Evolutionary conservation across 2,888 invertebrate species (phyloP).

Genomic region (Catocala fraxini): DNA sequence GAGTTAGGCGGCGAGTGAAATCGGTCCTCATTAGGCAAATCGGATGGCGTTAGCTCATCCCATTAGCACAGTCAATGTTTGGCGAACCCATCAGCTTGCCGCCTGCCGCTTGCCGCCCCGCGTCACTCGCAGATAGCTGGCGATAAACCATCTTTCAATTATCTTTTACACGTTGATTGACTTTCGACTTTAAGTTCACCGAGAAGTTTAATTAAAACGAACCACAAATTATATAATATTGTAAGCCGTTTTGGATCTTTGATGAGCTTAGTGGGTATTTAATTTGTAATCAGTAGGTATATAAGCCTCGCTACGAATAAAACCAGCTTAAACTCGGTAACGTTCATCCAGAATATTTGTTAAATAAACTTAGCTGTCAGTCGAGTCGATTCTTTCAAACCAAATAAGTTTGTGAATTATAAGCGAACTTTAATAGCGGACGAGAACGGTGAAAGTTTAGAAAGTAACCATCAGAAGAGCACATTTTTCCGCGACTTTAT

Average conservation of each 20-base stretch:
- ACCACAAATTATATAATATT: constrained; percentile 39
- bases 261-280: constrained; percentile 40
- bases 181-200: constrained; percentile 45
- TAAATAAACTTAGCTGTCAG: constrained; percentile 31
- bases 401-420: constrained; percentile 46
- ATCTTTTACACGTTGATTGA: constrained; percentile 54
- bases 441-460: constrained; percentile 54
- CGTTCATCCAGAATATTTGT: constrained; percentile 42
- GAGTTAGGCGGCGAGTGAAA: constrained; percentile 68
- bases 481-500: constrained; percentile 82
- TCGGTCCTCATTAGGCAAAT: constrained; percentile 85
- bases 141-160: constrained; percentile 56
- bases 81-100: constrained; percentile 71
- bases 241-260: constrained; percentile 41
- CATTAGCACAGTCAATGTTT: constrained; percentile 85
- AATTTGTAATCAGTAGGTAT: constrained; percentile 41
- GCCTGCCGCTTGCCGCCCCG: constrained; percentile 52
- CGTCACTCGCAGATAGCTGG: constrained; percentile 61
- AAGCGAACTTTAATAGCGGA: constrained; percentile 54
- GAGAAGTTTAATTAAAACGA: constrained; percentile 46
- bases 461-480: constrained; percentile 70
- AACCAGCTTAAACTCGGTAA: constrained; percentile 33
- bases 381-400: constrained; percentile 44
- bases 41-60: constrained; percentile 77
- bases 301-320: constrained; percentile 35